phyloP scores from a whole-genome alignment of 2,888 invertebrate genomes.

The Caenorhabditis afra region DNA sequence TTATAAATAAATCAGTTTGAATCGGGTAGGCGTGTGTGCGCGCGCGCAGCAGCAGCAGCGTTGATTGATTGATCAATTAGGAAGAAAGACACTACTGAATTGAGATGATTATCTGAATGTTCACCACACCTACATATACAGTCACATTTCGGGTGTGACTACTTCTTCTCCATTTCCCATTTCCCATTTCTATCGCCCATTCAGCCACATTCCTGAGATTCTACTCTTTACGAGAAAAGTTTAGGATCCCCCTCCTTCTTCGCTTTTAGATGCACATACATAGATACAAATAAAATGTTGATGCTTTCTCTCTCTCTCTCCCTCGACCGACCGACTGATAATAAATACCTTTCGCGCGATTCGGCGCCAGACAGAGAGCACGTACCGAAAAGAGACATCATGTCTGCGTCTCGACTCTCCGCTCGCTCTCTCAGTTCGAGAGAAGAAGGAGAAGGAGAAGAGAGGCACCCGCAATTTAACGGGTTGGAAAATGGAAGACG shows the following conservation, averaged over 20 bases:
- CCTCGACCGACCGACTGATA: conserved; percentile 36
- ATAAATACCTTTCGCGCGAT: conserved; percentile 12
- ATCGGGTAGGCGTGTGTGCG: background rate
- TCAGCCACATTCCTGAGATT: background rate
- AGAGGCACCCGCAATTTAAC: conserved; percentile 26
- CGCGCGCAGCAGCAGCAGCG: background rate
- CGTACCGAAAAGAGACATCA: background rate
- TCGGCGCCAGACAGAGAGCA: conserved; percentile 17
- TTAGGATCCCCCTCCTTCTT: background rate
- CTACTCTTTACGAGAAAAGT: too few relatives aligned
- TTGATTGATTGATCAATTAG: conserved; percentile 16
- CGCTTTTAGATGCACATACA: background rate
- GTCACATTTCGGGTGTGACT: conserved; percentile 16
- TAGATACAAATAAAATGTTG: conserved; percentile 20
- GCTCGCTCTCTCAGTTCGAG: conserved; percentile 10
- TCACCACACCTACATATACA: conserved; percentile 19
- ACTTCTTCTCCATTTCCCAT: background rate
- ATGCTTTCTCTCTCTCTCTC: conserved; percentile 13
- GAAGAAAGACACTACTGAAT: background rate
- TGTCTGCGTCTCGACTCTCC: conserved; percentile 10
- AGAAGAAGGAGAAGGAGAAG: conserved; percentile 1
- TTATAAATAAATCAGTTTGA: conserved; percentile 1
- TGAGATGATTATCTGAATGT: conserved; percentile 13
- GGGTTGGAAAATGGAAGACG: background rate
- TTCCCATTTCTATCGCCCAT: background rate